These are phyloP conservation scores for Heteromyza rotundicornis DNA, from an alignment of 2,888 invertebrate genomes.

Conservation along the genomic window DNA sequence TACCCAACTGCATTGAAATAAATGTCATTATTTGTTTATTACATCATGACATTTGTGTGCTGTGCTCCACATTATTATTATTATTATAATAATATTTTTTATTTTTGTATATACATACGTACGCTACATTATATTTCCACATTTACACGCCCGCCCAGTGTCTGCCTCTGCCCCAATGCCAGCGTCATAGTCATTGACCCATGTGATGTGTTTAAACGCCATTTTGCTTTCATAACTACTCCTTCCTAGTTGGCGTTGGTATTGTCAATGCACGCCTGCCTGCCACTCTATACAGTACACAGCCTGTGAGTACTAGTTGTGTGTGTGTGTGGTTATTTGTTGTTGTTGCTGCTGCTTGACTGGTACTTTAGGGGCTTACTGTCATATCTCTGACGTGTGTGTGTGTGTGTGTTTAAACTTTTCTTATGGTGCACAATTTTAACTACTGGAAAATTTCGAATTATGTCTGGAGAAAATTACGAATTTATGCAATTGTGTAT, in stretches of 20 bases:
- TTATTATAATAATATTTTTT: too few relatives aligned
- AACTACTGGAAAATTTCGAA: constrained; percentile 11
- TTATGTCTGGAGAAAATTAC: constrained; percentile 3
- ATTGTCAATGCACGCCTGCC: too few relatives aligned
- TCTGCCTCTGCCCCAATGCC: not conserved
- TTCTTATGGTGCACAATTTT: constrained; percentile 7
- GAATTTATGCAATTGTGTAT: not conserved
- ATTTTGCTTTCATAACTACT: not conserved
- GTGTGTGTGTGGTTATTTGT: not conserved
- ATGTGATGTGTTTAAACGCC: constrained; percentile 7
- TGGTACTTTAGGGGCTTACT: not conserved
- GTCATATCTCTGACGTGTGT: not conserved
- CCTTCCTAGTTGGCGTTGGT: too few relatives aligned
- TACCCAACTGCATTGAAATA: not conserved
- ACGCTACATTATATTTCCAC: too few relatives aligned
- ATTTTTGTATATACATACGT: too few relatives aligned
- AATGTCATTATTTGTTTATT: constrained; percentile 12
- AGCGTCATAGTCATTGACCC: constrained; percentile 5
- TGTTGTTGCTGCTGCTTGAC: not conserved
- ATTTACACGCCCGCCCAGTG: too few relatives aligned
- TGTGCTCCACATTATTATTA: not conserved
- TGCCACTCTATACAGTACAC: too few relatives aligned
- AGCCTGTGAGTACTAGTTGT: not conserved
- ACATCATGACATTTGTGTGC: constrained; percentile 7
- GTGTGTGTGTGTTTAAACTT: too few relatives aligned